Conservation (phyloP, 2,888 invertebrate species). For the Incurvaria masculella region DNA sequence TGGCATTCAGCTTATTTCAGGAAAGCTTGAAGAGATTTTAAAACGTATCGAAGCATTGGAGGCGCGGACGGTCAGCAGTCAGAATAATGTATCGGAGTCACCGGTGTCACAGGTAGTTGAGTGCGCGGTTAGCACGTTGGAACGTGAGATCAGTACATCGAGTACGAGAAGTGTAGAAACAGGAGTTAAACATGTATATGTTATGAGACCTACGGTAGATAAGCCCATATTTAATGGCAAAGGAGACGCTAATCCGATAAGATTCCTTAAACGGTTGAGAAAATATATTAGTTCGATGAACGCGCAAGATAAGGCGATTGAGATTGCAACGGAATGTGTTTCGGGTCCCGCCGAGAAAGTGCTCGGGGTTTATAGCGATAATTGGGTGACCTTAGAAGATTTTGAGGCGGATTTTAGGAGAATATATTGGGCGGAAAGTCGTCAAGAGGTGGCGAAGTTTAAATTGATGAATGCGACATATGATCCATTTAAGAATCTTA, state of each 20-base stretch:
- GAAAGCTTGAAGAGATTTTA: too few relatives aligned
- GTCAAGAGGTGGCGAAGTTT: background rate
- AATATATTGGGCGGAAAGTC: background rate
- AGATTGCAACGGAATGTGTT: background rate
- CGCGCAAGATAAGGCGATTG: background rate
- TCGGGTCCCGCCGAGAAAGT: background rate
- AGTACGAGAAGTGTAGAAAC: too few relatives aligned
- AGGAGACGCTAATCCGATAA: background rate
- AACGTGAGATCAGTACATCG: too few relatives aligned
- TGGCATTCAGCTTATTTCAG: too few relatives aligned
- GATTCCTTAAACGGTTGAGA: background rate
- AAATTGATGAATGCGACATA: background rate
- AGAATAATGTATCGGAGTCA: too few relatives aligned
- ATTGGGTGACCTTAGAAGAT: background rate
- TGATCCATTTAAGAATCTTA: background rate
- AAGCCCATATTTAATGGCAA: background rate
- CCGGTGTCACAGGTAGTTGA: too few relatives aligned
- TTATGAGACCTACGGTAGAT: background rate
- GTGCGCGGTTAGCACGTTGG: too few relatives aligned
- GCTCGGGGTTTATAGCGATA: background rate
- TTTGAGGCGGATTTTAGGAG: background rate
- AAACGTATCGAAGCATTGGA: too few relatives aligned
- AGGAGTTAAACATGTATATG: too few relatives aligned
- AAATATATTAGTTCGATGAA: background rate
- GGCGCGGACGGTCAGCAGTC: too few relatives aligned